These are phyloP conservation scores for Neria commutata DNA, from an alignment of 2,888 invertebrate species.

Conservation along the genomic window DNA sequence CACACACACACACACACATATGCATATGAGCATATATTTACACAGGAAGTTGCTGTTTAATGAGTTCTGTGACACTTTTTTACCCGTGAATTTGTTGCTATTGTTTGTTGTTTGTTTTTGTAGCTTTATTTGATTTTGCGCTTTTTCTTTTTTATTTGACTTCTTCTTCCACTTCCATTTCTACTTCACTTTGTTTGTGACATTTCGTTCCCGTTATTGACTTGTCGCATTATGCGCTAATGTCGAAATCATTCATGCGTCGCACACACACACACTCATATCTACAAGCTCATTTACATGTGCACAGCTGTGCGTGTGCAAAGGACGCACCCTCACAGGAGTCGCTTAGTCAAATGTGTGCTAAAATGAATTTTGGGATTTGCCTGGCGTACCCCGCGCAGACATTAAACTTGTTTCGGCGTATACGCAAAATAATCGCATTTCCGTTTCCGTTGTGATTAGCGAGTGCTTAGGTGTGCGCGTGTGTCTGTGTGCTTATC, in stretches of 20 bases:
- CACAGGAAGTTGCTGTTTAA: slow-evolving; percentile 31
- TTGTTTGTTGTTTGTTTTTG: neutral
- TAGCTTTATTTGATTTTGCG: too few species aligned
- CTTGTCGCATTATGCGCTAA: neutral
- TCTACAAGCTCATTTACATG: neutral
- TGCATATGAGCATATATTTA: too few species aligned
- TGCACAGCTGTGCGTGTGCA: too few species aligned
- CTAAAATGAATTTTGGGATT: slow-evolving; percentile 46
- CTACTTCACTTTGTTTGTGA: too few species aligned
- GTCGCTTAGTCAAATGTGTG: too few species aligned
- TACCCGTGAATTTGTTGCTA: slow-evolving; percentile 5
- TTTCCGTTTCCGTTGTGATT: slow-evolving; percentile 52
- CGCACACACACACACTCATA: slow-evolving; percentile 7
- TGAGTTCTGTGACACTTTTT: slow-evolving; percentile 44
- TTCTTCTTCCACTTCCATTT: too few species aligned
- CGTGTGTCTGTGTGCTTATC: slow-evolving; percentile 15
- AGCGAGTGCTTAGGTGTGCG: slow-evolving; percentile 28
- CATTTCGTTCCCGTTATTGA: neutral
- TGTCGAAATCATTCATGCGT: neutral
- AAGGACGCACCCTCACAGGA: too few species aligned
- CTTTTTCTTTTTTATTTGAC: too few species aligned
- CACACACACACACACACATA: neutral
- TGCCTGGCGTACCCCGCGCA: slow-evolving; percentile 43
- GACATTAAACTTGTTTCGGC: slow-evolving; percentile 42
- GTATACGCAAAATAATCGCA: slow-evolving; percentile 45